Base-by-base conservation (phyloP, 1,140 invertebrate genomes). In the Drosophila nigromelanica region DNA sequence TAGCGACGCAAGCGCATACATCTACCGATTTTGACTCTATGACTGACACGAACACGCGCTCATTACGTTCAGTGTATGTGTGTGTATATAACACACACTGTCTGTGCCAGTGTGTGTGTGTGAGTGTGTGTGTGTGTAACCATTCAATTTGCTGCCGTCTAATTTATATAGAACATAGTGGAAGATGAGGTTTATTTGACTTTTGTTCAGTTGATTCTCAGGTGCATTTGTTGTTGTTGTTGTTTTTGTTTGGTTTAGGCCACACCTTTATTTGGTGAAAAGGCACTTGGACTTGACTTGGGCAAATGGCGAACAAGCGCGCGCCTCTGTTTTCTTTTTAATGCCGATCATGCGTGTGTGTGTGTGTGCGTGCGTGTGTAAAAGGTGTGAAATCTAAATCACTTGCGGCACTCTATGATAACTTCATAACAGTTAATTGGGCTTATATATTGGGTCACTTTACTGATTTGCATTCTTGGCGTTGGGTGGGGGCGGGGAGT, bases 211-310 rank as follows among this genome's bases (percentile, higher is more conserved):
- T 59, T 47, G 51, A 18, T 33, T 39, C 48, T 66, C 45, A 58
- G 48, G 24, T 58, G 67, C n/a, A 56, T 42, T 47, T 68, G 45
- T 42, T 62, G 33, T 30, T 67, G 66, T 47, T 68, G 55, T 42
- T 61, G 43, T 39, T 62, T 24, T 21, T 62, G 72, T 54, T 76
- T 33, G 48, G 8, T 14, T 73, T 66, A 76, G 69, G 66, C 68
- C 77, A 78, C 78, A 78, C 78, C 75, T 80, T 80, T 78, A 48
- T 80, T 69, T 74, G 47, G 56, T 61, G 62, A 73, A 76, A 73
- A 76, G 73, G 69, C 73, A 70, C 47, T 54, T 51, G 70, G 62
- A 72, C 54, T 66, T 30, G 21, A 58, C 30, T 51, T 56, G 51
- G 59, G 61, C 68, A 71, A 63, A 76, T 66, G 61, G 52, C 58